Conservation (phyloP, 23 tunicate genomes). For the Clavelina lepadiformis region DNA sequence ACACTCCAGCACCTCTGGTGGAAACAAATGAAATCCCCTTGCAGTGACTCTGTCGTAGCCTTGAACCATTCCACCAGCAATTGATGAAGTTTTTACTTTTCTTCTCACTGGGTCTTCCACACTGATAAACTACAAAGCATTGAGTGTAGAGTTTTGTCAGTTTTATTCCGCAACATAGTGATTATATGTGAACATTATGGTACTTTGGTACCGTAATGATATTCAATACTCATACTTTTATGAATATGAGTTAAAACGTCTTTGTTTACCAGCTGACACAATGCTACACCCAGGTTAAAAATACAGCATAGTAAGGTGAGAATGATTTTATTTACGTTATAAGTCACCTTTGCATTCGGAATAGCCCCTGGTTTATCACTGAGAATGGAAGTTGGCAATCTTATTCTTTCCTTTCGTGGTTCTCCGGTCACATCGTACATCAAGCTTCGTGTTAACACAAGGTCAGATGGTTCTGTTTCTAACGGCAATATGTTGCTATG, state of each 20-base stretch:
- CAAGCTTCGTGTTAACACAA: conserved; percentile 67
- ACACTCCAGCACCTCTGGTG: conserved; percentile 83
- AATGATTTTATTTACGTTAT: neutral
- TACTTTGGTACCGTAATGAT: neutral
- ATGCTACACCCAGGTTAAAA: no score
- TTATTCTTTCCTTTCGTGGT: conserved; percentile 53
- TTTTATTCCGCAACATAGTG: no score
- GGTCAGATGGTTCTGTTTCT: conserved; percentile 53
- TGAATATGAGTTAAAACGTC: no score
- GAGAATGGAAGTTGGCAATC: conserved; percentile 67
- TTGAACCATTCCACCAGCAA: conserved; percentile 51
- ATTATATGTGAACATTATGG: no score
- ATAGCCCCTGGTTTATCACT: conserved; percentile 79
- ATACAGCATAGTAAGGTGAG: neutral
- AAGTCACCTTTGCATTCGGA: conserved; percentile 72
- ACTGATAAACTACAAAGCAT: conserved; percentile 54
- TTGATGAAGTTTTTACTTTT: conserved; percentile 72
- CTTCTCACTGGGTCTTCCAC: conserved; percentile 88
- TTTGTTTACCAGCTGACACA: no score
- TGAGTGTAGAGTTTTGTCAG: no score
- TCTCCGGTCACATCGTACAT: conserved; percentile 80
- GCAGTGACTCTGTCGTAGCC: conserved; percentile 36
- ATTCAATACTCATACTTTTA: no score
- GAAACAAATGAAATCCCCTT: conserved; percentile 80
- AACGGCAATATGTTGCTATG: conserved; percentile 28